A percentile compares a stretch with the other conserved stretches of the same genome.
phyloP scores from a whole-genome alignment of 2,888 invertebrate species.

The Drosophila rellima region DNA sequence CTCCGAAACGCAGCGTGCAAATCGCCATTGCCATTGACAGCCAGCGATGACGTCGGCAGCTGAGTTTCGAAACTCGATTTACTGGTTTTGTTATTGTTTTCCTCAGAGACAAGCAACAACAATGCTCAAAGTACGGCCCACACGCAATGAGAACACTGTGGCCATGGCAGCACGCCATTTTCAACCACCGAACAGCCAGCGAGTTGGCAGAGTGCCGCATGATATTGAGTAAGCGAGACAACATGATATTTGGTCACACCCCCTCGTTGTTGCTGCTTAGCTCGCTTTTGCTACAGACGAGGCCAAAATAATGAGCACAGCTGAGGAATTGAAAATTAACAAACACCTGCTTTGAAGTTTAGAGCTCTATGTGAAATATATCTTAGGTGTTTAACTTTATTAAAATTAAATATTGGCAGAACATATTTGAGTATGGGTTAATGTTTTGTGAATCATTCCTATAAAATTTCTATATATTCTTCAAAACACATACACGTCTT shows the following conservation, averaged over 20 bases:
- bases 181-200: conserved; percentile 57
- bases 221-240: conserved; percentile 39
- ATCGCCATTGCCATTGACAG: conserved; percentile 73
- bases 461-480: too few relatives aligned
- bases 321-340: too few relatives aligned
- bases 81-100: conserved; percentile 64
- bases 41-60: conserved; percentile 61
- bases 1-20: conserved; percentile 44
- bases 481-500: too few relatives aligned
- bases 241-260: conserved; percentile 57
- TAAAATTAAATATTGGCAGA: neutral
- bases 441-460: too few relatives aligned
- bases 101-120: conserved; percentile 32
- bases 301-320: conserved; percentile 29
- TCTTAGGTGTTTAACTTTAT: neutral
- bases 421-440: too few relatives aligned
- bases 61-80: conserved; percentile 64
- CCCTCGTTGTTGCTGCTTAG: conserved; percentile 40
- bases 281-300: conserved; percentile 40
- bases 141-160: conserved; percentile 57
- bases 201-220: conserved; percentile 30
- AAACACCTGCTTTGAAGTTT: neutral
- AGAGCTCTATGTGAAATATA: neutral
- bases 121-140: conserved; percentile 74
- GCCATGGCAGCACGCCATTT: conserved; percentile 77